phyloP scores from a whole-genome alignment of 2,888 invertebrate genomes.

The Sinotaia quadrata region DNA sequence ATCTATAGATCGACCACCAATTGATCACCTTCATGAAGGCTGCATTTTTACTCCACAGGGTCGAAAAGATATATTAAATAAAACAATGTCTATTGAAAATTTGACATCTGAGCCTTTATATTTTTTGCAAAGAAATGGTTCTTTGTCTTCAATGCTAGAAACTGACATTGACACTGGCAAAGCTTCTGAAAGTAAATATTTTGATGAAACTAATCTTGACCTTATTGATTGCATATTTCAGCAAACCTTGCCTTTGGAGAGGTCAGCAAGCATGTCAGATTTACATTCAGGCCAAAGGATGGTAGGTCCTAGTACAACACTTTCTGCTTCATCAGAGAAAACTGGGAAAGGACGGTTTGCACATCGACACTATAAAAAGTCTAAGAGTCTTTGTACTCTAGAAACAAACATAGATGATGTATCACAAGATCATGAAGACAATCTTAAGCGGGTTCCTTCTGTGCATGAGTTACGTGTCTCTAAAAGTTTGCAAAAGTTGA shows the following conservation, averaged over 20 bases:
- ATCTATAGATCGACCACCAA: constrained; percentile 24
- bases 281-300: constrained; percentile 37
- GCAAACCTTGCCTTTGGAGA: constrained; percentile 48
- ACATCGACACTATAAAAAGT: constrained; percentile 58
- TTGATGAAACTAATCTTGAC: constrained; percentile 58
- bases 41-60: constrained; percentile 63
- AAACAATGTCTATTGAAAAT: constrained; percentile 60
- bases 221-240: constrained; percentile 56
- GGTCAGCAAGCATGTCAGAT: constrained; percentile 65
- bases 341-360: constrained; percentile 58
- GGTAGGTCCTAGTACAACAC: neutral
- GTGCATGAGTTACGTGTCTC: constrained; percentile 95
- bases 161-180: constrained; percentile 63
- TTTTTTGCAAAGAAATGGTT: constrained; percentile 47
- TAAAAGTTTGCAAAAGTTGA: constrained; percentile 91
- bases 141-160: constrained; percentile 56
- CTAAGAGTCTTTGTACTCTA: constrained; percentile 63
- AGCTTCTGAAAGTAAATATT: constrained; percentile 36
- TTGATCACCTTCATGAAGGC: constrained; percentile 56
- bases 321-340: neutral
- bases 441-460: constrained; percentile 81
- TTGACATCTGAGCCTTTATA: constrained; percentile 42
- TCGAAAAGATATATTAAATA: constrained; percentile 54
- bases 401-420: constrained; percentile 61
- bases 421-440: constrained; percentile 40